Evolutionary conservation across 2,113 vertebrate genomes (phyloP).

Genomic region (Cricetomys ansorgei): DNA sequence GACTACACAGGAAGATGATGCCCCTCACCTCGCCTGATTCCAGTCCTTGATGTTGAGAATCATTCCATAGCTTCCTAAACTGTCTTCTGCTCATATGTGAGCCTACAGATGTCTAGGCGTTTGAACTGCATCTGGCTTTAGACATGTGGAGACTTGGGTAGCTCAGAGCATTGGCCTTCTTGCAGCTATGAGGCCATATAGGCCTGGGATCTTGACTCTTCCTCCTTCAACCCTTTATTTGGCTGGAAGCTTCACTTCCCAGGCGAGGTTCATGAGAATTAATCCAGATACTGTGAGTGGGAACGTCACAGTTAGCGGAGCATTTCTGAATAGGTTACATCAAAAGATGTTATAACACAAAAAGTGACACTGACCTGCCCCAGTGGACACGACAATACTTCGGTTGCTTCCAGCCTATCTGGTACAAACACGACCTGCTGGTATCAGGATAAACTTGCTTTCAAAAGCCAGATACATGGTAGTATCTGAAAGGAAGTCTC

Average conservation of each 20-base stretch:
- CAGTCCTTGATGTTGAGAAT: not conserved
- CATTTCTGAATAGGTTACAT: not conserved
- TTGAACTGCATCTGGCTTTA: not conserved
- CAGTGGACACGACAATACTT: fast-evolving
- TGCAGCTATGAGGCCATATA: not conserved
- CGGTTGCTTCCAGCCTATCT: not conserved
- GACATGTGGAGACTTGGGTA: fast-evolving
- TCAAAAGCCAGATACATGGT: fast-evolving
- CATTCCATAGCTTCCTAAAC: no score
- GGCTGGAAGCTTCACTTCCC: not conserved
- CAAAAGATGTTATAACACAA: no score
- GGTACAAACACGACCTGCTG: not conserved
- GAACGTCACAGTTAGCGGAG: not conserved
- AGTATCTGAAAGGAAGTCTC: not conserved
- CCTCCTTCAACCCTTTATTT: not conserved
- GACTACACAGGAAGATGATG: no score
- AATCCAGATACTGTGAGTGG: no score
- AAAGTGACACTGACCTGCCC: not conserved
- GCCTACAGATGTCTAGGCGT: not conserved
- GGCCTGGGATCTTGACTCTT: not conserved
- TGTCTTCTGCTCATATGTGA: not conserved
- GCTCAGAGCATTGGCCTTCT: no score
- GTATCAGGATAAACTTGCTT: no score
- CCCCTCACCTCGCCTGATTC: fast-evolving
- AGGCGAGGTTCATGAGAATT: not conserved